Evolutionary conservation across 2,888 invertebrate species (phyloP), one percentile per base, ranked within the genome.

Genomic region (Drosophila siamana): DNA sequence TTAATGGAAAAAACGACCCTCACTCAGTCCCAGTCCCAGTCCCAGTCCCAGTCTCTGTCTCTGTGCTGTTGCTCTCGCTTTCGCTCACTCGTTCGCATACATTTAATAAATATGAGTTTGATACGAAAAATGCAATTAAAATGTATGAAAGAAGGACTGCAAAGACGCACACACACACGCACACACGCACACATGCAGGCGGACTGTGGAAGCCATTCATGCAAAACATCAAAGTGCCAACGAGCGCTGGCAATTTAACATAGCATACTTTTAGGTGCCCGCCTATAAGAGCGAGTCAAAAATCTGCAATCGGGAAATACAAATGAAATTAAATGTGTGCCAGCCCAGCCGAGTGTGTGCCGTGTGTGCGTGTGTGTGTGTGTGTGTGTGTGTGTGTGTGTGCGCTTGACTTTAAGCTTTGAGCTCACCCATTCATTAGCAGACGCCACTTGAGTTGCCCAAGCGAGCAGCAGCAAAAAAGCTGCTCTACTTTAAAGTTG

Each of bases 101-200:
- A 38, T 62, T 77, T 69, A 72, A 80, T 69, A 88, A 83, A 86
- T 88, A 86, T 69, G 81, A 77, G 74, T 84, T 76, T 78, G 84
- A 80, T 84, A 75, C 60, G 68, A 78, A 75, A 82, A 82, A 81
- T 84, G 83, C 87, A 83, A 83, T 83, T 83, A 83, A 83, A 88
- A 83, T 80, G 87, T 80, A 80, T 77, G 72, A 62, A 65, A 74
- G 85, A 55, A 68, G 54, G 66, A 67, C 56, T 16, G 40, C 66
- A 51, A 86, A 86, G 80, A 83, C 63, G 61, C 60, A 46, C 13
- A 56, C 36, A 47, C 51, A 13, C 36, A 44, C 57, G 55, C 56
- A 40, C 28, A 59, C 30, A 44, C 33, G 47, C 11, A 44, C 28
- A 26, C 4, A 44, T 43, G 28, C 11, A 19, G n/a, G 15, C n/a